phyloP scores from a whole-genome alignment of 2,888 invertebrate genomes.

The Hirtodrosophila histrioides region DNA sequence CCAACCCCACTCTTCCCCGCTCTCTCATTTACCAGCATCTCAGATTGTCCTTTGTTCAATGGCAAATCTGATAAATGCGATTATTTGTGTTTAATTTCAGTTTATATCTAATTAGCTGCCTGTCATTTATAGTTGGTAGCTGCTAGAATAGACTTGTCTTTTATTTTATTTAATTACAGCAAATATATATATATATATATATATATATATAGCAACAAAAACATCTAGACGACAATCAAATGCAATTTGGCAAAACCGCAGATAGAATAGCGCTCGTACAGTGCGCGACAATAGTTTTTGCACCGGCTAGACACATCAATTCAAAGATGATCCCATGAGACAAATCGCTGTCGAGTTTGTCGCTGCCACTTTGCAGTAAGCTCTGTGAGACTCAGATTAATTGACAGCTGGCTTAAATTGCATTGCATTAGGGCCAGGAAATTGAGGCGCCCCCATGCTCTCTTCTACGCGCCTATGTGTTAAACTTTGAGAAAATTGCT shows the following conservation, averaged over 20 bases:
- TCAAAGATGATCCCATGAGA: conserved; percentile 28
- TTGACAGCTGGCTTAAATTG: conserved; percentile 66
- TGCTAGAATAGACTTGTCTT: conserved; percentile 12
- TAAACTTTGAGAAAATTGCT: conserved; percentile 50
- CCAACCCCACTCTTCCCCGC: neutral
- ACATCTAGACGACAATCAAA: conserved; percentile 15
- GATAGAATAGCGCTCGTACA: conserved; percentile 26
- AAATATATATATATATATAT: conserved; percentile 8
- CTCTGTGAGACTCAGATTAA: conserved; percentile 39
- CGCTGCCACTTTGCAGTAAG: conserved; percentile 26
- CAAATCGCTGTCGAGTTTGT: conserved; percentile 18
- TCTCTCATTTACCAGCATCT: neutral
- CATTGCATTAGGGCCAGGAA: conserved; percentile 36
- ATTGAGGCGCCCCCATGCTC: conserved; percentile 1
- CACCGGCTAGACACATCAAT: conserved; percentile 33
- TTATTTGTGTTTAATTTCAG: conserved; percentile 48
- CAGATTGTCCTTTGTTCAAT: conserved; percentile 31
- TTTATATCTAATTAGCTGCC: conserved; percentile 50
- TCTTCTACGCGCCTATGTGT: neutral
- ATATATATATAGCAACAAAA: neutral
- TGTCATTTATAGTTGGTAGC: conserved; percentile 24
- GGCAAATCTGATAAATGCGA: conserved; percentile 59
- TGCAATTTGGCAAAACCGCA: conserved; percentile 39
- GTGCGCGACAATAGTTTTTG: conserved; percentile 31
- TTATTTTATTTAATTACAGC: conserved; percentile 31